Evolutionary conservation across 2,113 vertebrate genomes (phyloP), one percentile per base, ranked within the genome.

Genomic region (Platycercus adscitus): DNA sequence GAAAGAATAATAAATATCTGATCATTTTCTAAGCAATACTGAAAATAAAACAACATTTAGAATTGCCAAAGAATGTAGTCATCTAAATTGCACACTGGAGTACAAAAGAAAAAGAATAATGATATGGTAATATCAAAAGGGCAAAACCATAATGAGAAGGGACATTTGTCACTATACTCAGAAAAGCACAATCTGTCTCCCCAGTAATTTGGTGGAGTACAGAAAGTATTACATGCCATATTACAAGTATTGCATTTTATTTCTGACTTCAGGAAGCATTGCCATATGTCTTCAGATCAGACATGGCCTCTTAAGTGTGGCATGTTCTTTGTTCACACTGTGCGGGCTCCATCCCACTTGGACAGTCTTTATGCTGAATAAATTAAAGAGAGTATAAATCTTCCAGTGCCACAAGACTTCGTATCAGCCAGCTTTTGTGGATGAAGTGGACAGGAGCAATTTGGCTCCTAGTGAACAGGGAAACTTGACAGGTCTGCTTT

Each of bases 281-380:
- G 88, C 97, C 94, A 95, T 98, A 97, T 97, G 96, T 95, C 92
- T 97, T 96, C 83, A 80, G 95, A 97, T 91, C 78, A 95, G 95
- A 94, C 95, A 96, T 26, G 70, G 89, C 95, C 92, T 96, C 96
- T 97, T 96, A 91, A 97, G 85, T 95, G 95, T 86, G 97, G 75
- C 29, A 2, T 87, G 81, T 95, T 97, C 92, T 93, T 96, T 96
- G 60, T 91, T 95, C 41, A 2, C 13, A 39, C 93, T 95, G 71
- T 87, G 52, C 21, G 2, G 89, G 81, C 84, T 95, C 58, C 46
- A 31, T 77, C 60, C 64, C 3, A 1, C 10, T 5, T 77, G 75
- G 85, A 56, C 47, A 63, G 64, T 70, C 81, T 86, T 93, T 86
- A 80, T 82, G 70, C 61, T 9, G 23, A 95, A 92, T 66, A 93